phyloP scores from a whole-genome alignment of 2,113 vertebrate species.

The Ciconia boyciana region DNA sequence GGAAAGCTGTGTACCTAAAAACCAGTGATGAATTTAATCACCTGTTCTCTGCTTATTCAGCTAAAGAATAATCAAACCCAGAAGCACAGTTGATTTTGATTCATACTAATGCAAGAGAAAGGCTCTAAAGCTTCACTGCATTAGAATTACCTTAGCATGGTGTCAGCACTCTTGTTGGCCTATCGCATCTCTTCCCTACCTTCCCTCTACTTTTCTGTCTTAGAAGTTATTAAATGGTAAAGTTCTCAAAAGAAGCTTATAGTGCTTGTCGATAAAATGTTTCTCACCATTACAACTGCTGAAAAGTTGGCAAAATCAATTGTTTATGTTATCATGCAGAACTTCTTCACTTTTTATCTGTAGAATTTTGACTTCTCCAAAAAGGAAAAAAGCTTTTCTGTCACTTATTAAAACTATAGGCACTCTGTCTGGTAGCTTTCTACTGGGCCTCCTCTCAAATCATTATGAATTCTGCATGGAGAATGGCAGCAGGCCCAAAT shows the following conservation, averaged over 20 bases:
- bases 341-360: neutral
- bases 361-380: neutral
- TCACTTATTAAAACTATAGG: neutral
- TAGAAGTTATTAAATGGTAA: neutral
- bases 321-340: neutral
- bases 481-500: constrained; percentile 5
- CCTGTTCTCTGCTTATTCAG: neutral
- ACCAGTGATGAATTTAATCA: neutral
- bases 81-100: neutral
- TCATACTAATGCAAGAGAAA: neutral
- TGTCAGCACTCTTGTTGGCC: neutral
- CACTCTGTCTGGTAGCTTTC: neutral
- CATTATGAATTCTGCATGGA: neutral
- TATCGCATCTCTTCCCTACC: neutral
- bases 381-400: neutral
- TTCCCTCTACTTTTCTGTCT: neutral
- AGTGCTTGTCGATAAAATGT: neutral
- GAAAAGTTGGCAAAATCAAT: neutral
- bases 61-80: neutral
- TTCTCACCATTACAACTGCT: neutral
- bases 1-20: neutral
- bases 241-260: neutral
- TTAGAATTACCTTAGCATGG: neutral
- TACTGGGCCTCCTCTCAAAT: neutral
- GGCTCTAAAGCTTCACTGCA: neutral